Percentiles rank a stretch among this genome's conserved stretches.
phyloP scores from a whole-genome alignment of 1,140 invertebrate genomes.

The Sycophila sp. region DNA sequence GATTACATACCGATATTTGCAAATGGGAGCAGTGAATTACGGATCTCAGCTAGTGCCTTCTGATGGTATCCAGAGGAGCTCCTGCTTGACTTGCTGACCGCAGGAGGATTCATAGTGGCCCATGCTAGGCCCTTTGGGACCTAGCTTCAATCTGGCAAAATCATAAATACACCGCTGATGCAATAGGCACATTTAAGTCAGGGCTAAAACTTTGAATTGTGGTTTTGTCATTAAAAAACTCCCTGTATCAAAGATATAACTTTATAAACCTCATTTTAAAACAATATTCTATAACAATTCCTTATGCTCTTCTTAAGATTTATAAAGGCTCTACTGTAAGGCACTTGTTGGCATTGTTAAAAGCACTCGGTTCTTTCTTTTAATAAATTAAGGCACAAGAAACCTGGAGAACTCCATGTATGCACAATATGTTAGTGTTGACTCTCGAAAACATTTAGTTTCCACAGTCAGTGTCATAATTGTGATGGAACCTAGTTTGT shows the following conservation, averaged over 20 bases:
- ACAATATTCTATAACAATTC: not conserved
- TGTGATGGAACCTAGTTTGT: constrained; percentile 1
- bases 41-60: constrained; percentile 87
- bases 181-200: constrained; percentile 37
- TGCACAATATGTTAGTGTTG: not conserved
- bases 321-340: constrained; percentile 1
- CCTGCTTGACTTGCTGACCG: constrained; percentile 74
- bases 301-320: not conserved
- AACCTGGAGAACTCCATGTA: not conserved
- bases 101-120: constrained; percentile 78
- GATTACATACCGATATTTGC: constrained; percentile 72
- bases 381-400: constrained; percentile 7
- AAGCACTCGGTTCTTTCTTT: not conserved
- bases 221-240: not conserved
- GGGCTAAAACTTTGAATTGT: not conserved
- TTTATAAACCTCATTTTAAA: not conserved
- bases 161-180: constrained; percentile 60
- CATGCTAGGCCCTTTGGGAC: constrained; percentile 71
- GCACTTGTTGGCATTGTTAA: not conserved
- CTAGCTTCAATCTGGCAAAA: constrained; percentile 66
- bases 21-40: constrained; percentile 85
- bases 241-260: not conserved
- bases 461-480: constrained; percentile 15
- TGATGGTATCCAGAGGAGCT: constrained; percentile 86
- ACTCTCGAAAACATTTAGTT: not conserved